A percentile compares a stretch with the other conserved stretches of the same genome.
Conservation (phyloP, 2,797 vertebrate genomes). For the Myotis vivesi region DNA sequence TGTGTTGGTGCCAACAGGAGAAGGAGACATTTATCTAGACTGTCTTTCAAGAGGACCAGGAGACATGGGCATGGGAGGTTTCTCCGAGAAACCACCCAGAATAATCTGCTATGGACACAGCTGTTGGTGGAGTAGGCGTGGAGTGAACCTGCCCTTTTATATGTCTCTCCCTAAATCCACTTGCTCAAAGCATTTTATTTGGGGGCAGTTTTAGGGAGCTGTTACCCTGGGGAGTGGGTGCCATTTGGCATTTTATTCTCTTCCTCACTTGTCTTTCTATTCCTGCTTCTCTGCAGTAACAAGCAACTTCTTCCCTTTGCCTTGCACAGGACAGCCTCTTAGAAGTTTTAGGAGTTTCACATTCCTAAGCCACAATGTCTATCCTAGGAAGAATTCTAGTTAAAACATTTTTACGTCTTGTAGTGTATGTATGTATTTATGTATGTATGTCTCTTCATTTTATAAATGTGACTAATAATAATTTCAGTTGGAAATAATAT, state of each 20-base stretch:
- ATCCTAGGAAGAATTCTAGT: not conserved
- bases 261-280: not conserved
- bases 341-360: not conserved
- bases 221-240: not conserved
- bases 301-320: not conserved
- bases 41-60: not conserved
- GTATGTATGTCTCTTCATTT: not conserved
- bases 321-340: not conserved
- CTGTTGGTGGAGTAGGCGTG: not conserved
- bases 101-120: not conserved
- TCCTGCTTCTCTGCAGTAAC: not conserved
- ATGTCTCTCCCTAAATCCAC: not conserved
- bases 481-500: not conserved
- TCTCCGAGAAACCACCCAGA: not conserved
- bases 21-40: not conserved
- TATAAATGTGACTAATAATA: not conserved
- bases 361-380: not conserved
- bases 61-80: not conserved
- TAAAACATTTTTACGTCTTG: not conserved
- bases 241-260: not conserved
- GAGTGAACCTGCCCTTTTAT: not conserved
- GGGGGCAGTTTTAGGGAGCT: not conserved
- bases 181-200: not conserved
- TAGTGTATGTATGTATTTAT: not conserved
- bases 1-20: not conserved